Base-by-base conservation (phyloP, 92 coral and sea anemone genomes). In the Palythoa grandis region DNA sequence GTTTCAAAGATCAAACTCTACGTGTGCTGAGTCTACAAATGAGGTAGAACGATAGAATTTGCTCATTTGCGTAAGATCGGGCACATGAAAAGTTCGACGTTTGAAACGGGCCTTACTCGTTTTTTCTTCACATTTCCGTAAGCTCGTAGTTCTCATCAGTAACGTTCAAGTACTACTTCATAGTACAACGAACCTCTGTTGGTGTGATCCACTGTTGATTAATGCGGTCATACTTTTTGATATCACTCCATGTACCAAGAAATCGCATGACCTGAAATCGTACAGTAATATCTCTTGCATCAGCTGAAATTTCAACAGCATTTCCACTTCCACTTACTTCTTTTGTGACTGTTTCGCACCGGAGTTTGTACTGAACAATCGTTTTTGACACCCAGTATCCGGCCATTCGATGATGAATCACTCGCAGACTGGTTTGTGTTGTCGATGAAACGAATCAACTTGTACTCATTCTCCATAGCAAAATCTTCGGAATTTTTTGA, bases 161-260 rank as follows among this genome's bases (percentile, higher is more conserved):
- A 20, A 92, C 90, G 17, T 57, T 61, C 91, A n/a, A 86, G 89
- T 15, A 92, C 87, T 12, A 85, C 92, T 77, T 89, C 92, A 38
- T 25, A 87, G 63, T 86, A 56, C 52, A 89, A 60, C 35, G 23
- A 10, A 23, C 94, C 94, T 19, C 7, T 25, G 2, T n/a, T n/a
- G 94, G 92, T 47, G 74, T 10, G 57, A 52, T 61, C 92, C 95
- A 92, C 50, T 20, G 1, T 23, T 53, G 22, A 0, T 4, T 35
- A 82, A 83, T 60, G 63, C 94, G 92, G 77, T 92, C 91, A 50
- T 92, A 92, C 89, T 89, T 89, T 52, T 56, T 57, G 71, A 92
- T 39, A 87, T 89, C 91, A 72, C 91, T 52, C 92, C 94, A 92
- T 14, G 35, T 17, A 2, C 70, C 70, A 23, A 83, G 24, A 35